Evolutionary conservation across 2,888 invertebrate species (phyloP), one percentile per base, ranked within the genome.

Genomic region (Hydraecia micacea): DNA sequence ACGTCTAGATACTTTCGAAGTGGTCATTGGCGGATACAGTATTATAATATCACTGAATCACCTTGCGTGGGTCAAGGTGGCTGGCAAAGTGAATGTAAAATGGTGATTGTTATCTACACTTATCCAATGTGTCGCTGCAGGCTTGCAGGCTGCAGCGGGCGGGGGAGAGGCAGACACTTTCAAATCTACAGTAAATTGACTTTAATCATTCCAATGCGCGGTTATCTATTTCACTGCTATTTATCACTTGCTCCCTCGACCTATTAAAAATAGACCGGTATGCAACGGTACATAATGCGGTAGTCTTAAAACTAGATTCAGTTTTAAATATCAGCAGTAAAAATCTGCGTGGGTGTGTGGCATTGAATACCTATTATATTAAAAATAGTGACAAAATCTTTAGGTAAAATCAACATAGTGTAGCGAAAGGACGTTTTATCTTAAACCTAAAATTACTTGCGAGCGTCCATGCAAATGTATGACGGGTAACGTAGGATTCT

Each of bases 11-110:
- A 95, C 95, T 96, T 96, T 96, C 96, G 91, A 93, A 91, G 91
- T 92, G 90, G 94, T 94, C 94, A 95, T 95, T 96, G 95, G 95
- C 90, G 91, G 94, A 93, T 94, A 93, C 91, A 90, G 87, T 91
- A 90, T 93, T 94, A 94, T 94, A 95, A 95, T 95, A 95, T 94
- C 94, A 95, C 95, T 95, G 93, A 95, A 94, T 95, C 95, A 95
- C 96, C 95, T 96, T 95, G 96, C 94, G 93, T 95, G 94, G 96
- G 95, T 95, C 96, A 96, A 96, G 96, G 96, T 93, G 91, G 91
- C 91, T 91, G 79, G 88, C 90, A 90, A 94, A 95, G 96, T 95
- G 96, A 96, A 96, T 96, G 96, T 95, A 95, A 93, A 94, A 93
- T 93, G 90, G 88, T 86, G 92, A 94, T 93, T 93, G 92, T 93